Percentiles rank a stretch among this genome's conserved stretches.
These are phyloP conservation scores for Pelagia noctiluca DNA, from an alignment of 30 jellyfish, hydroid and myxozoan genomes.

Conservation along the genomic window DNA sequence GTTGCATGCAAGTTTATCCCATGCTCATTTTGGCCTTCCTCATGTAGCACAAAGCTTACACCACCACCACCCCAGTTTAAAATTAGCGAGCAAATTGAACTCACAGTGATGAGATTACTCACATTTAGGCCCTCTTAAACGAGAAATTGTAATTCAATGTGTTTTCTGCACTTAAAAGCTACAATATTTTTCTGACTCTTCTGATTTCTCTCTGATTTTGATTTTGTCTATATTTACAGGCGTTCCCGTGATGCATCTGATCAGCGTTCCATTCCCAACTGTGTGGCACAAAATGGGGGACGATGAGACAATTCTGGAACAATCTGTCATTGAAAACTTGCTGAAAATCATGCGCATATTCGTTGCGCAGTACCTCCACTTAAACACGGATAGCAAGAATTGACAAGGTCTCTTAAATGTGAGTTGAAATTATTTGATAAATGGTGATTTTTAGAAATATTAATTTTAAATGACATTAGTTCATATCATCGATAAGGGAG, in stretches of 20 bases:
- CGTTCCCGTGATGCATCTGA: slow-evolving; percentile 95
- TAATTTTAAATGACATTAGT: no score
- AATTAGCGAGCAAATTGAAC: background rate
- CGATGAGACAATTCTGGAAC: slow-evolving; percentile 85
- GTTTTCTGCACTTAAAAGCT: background rate
- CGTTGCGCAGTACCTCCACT: slow-evolving; percentile 86
- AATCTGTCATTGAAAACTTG: slow-evolving; percentile 81
- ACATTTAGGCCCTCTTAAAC: background rate
- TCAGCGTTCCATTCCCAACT: slow-evolving; percentile 94
- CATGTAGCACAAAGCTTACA: no score
- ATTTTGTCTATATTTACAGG: slow-evolving; percentile 69
- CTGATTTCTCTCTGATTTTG: background rate
- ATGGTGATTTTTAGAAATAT: no score
- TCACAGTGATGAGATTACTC: background rate
- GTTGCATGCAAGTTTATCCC: no score
- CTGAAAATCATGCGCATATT: slow-evolving; percentile 88
- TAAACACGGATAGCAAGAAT: no score
- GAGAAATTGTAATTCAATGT: background rate
- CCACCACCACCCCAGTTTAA: no score
- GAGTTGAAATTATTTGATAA: no score
- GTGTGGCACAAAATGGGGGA: slow-evolving; percentile 97
- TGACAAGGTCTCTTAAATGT: no score
- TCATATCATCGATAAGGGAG: no score
- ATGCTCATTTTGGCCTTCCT: no score
- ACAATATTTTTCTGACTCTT: background rate